Conservation (phyloP, 1,140 invertebrate species). For the Sarcophaga peregrina region DNA sequence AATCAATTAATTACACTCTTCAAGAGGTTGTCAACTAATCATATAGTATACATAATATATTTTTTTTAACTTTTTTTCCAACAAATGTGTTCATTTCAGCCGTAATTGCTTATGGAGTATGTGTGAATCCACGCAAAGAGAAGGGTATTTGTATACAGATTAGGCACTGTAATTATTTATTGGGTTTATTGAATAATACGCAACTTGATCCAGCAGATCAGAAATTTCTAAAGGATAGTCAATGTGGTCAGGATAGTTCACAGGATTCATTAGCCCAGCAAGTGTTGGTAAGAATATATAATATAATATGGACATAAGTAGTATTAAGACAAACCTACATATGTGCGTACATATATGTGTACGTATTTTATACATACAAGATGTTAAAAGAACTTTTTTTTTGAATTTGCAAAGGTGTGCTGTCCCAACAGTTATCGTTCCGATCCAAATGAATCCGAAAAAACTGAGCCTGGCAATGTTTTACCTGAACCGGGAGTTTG, state of each 20-base stretch:
- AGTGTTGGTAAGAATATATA: neutral
- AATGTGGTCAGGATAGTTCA: constrained; percentile 19
- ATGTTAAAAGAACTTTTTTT: neutral
- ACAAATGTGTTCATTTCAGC: neutral
- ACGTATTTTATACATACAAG: neutral
- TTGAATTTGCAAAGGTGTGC: constrained; percentile 25
- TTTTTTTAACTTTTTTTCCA: neutral
- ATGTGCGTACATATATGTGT: too few relatives aligned
- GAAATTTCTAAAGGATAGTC: constrained; percentile 6
- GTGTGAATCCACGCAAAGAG: neutral
- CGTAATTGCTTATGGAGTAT: constrained; percentile 4
- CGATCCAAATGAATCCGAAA: neutral
- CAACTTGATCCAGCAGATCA: neutral
- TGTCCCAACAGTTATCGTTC: constrained; percentile 35
- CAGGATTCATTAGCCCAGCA: constrained; percentile 6
- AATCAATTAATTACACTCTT: neutral
- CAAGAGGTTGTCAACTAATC: neutral
- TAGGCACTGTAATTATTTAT: constrained; percentile 13
- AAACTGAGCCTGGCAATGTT: constrained; percentile 41
- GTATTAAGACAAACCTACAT: neutral
- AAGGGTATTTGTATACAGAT: constrained; percentile 16
- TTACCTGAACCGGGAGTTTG: constrained; percentile 54
- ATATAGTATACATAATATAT: too few relatives aligned
- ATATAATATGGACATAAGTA: neutral
- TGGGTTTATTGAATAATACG: neutral